Evolutionary conservation across 2,797 vertebrate genomes (phyloP).

Genomic region (Esox lucius): DNA sequence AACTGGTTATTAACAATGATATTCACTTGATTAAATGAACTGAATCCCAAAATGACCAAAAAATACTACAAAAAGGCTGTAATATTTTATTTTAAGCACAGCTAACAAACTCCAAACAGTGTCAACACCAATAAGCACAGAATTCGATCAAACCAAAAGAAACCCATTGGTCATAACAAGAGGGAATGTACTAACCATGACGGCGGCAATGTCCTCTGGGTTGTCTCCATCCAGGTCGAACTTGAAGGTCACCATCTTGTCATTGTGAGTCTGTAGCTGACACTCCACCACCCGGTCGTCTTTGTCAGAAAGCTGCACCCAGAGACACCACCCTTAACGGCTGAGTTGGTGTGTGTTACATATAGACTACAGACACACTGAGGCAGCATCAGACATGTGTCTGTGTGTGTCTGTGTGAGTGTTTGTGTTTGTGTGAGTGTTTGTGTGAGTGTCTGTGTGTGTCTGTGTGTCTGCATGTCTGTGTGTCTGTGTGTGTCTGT

Average conservation of each 20-base stretch:
- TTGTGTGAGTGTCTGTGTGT: not conserved
- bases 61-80: too few relatives aligned
- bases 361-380: not conserved
- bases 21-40: not conserved
- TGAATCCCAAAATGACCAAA: not conserved
- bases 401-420: constrained; percentile 5
- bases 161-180: too few relatives aligned
- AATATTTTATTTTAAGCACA: too few relatives aligned
- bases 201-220: constrained; percentile 91
- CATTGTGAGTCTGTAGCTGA: constrained; percentile 97
- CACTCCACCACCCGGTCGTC: constrained; percentile 96
- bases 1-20: not conserved
- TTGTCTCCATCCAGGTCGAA: constrained; percentile 97
- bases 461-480: constrained; percentile 9
- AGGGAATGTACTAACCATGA: constrained; percentile 82
- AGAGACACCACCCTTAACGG: constrained; percentile 21
- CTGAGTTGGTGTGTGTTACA: constrained; percentile 20
- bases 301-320: constrained; percentile 89
- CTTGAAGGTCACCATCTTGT: constrained; percentile 99
- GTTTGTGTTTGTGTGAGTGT: not conserved
- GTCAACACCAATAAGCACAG: too few relatives aligned
- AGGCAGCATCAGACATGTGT: not conserved
- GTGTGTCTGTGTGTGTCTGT: not conserved
- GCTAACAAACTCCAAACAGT: too few relatives aligned
- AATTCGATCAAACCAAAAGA: too few relatives aligned